Evolutionary conservation across 2,797 vertebrate genomes (phyloP).

Genomic region (Sebastes steindachneri): DNA sequence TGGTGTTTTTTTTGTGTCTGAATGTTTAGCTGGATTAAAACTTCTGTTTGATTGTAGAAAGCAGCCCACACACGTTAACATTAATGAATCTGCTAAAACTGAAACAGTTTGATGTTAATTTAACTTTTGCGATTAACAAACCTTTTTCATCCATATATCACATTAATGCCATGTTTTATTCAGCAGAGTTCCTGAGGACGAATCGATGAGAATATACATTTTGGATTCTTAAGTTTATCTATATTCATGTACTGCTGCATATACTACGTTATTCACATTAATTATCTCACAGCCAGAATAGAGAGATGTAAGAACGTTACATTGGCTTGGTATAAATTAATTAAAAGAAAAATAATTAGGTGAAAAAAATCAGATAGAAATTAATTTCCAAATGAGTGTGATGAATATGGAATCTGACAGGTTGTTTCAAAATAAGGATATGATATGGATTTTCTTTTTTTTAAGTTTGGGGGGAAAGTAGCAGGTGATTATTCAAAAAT

Average conservation of each 20-base stretch:
- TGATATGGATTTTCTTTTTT: background rate
- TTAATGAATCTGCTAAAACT: background rate
- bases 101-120: background rate
- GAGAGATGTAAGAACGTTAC: background rate
- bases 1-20: background rate
- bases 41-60: background rate
- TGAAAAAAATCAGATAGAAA: constrained; percentile 17
- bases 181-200: constrained; percentile 3
- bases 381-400: background rate
- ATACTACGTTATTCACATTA: constrained; percentile 11
- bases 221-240: constrained; percentile 22
- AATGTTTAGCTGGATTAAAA: background rate
- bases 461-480: background rate
- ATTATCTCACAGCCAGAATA: constrained; percentile 5
- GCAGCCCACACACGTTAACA: background rate
- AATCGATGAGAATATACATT: constrained; percentile 27
- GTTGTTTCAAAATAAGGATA: background rate
- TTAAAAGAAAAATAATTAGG: background rate
- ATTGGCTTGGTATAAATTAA: background rate
- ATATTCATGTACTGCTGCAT: constrained; percentile 37
- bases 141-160: background rate
- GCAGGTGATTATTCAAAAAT: constrained; percentile 6
- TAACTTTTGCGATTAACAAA: background rate
- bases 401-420: background rate
- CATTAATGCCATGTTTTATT: constrained; percentile 41